A percentile compares a stretch with the other conserved stretches of the same genome.
phyloP scores from a whole-genome alignment of 1,140 invertebrate genomes.

The Anastrepha obliqua region DNA sequence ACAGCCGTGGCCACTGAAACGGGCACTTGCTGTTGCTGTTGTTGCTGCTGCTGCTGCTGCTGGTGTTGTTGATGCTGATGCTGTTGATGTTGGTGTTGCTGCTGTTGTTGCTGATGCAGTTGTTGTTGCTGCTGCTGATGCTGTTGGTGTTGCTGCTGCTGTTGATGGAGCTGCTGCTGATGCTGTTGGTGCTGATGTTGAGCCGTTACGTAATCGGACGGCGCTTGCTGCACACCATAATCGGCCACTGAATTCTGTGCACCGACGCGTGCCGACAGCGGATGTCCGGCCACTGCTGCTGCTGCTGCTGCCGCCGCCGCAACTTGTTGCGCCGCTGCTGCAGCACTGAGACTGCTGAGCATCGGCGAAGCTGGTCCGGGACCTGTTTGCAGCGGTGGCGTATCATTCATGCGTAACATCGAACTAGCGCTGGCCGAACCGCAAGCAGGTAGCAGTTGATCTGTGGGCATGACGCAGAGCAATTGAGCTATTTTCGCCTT shows the following conservation, averaged over 20 bases:
- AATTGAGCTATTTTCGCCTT: conserved; percentile 94
- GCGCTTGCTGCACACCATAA: conserved; percentile 66
- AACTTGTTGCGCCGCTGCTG: conserved; percentile 56
- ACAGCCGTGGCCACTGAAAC: conserved; percentile 67
- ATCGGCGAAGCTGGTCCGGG: conserved; percentile 70
- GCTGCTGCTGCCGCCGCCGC: conserved; percentile 53
- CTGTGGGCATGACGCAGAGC: conserved; percentile 91
- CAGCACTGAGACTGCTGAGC: conserved; percentile 65
- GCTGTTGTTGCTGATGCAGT: conserved; percentile 58
- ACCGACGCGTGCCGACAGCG: conserved; percentile 71
- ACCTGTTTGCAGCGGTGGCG: conserved; percentile 69
- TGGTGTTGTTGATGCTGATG: conserved; percentile 63
- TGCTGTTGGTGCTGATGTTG: conserved; percentile 65
- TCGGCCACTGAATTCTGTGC: conserved; percentile 61
- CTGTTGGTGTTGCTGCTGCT: conserved; percentile 58
- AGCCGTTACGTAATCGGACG: conserved; percentile 54
- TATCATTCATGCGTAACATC: conserved; percentile 73
- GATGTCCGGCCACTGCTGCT: conserved; percentile 57
- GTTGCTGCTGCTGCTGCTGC: conserved; percentile 58
- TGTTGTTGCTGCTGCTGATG: conserved; percentile 56
- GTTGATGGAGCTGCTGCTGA: conserved; percentile 60
- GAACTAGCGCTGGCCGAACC: conserved; percentile 66
- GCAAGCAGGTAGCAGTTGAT: conserved; percentile 77
- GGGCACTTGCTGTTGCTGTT: conserved; percentile 62
- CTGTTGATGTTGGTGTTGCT: conserved; percentile 58